Conservation (phyloP, 1,140 invertebrate species). For the Anadara kagoshimensis region DNA sequence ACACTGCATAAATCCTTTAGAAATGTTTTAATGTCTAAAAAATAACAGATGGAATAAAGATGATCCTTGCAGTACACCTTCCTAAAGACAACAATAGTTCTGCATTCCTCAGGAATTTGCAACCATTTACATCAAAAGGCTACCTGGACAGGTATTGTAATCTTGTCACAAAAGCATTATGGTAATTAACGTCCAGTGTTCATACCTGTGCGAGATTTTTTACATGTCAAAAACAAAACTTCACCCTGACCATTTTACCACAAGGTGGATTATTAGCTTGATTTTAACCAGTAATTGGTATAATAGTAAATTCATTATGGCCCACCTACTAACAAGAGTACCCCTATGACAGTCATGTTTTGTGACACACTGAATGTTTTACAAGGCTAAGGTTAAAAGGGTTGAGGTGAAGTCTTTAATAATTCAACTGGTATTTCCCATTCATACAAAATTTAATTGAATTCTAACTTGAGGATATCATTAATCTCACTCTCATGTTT, state of each 20-base stretch:
- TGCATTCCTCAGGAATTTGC: conserved; percentile 6
- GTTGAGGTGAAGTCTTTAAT: no score
- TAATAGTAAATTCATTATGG: not conserved
- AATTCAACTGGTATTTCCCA: no score
- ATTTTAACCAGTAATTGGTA: conserved; percentile 17
- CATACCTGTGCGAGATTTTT: conserved; percentile 8
- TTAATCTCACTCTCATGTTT: no score
- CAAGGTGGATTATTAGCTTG: conserved; percentile 1
- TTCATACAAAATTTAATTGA: no score
- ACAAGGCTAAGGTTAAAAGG: no score
- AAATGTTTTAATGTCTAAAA: conserved; percentile 7
- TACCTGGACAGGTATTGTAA: no score
- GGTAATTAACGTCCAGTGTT: conserved; percentile 4
- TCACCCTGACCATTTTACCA: conserved; percentile 13
- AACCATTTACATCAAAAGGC: no score
- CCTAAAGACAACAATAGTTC: conserved; percentile 1
- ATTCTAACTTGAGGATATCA: no score
- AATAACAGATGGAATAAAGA: conserved; percentile 19
- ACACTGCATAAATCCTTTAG: not conserved
- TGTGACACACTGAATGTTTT: no score
- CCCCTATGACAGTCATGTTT: no score
- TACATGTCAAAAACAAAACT: conserved; percentile 3
- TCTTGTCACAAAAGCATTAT: conserved; percentile 2
- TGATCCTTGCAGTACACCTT: conserved; percentile 2
- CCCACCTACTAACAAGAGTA: no score